Percentiles rank a stretch among this genome's conserved stretches.
Evolutionary conservation across 1,140 invertebrate species (phyloP).

Genomic region (Caerostris extrusa): DNA sequence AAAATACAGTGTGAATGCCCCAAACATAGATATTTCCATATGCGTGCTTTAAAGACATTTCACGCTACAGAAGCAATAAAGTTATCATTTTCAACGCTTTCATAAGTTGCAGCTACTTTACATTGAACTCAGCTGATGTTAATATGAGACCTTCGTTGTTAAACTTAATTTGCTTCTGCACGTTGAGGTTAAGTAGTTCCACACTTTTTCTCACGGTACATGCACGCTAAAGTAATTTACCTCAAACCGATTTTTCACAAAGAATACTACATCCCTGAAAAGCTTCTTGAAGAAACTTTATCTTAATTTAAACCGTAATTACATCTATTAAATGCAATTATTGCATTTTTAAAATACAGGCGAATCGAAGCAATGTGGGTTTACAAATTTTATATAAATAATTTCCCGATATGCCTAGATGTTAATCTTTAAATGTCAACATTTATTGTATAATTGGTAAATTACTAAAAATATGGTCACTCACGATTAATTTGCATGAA

Average conservation of each 20-base stretch:
- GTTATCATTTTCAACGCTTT: constrained; percentile 75
- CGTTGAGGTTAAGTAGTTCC: neutral
- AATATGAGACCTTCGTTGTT: constrained; percentile 15
- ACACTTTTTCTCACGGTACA: neutral
- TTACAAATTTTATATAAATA: neutral
- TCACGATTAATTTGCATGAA: no score
- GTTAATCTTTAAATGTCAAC: no score
- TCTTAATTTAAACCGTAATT: neutral
- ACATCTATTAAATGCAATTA: neutral
- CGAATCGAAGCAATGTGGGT: neutral
- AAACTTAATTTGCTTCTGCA: constrained; percentile 13
- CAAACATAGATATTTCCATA: constrained; percentile 16
- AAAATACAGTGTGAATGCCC: constrained; percentile 8
- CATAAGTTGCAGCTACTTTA: constrained; percentile 47
- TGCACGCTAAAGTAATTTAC: constrained; percentile 25
- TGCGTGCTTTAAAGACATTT: constrained; percentile 62
- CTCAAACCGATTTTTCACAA: neutral
- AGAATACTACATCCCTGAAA: neutral
- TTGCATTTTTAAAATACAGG: neutral
- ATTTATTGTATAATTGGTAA: no score
- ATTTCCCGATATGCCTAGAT: neutral
- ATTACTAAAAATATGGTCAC: no score
- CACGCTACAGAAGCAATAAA: constrained; percentile 57
- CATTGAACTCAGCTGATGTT: constrained; percentile 35
- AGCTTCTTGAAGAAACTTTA: neutral